Percentiles rank a stretch among this genome's conserved stretches.
phyloP scores from a whole-genome alignment of 2,113 vertebrate species.

The Etheostoma spectabile region DNA sequence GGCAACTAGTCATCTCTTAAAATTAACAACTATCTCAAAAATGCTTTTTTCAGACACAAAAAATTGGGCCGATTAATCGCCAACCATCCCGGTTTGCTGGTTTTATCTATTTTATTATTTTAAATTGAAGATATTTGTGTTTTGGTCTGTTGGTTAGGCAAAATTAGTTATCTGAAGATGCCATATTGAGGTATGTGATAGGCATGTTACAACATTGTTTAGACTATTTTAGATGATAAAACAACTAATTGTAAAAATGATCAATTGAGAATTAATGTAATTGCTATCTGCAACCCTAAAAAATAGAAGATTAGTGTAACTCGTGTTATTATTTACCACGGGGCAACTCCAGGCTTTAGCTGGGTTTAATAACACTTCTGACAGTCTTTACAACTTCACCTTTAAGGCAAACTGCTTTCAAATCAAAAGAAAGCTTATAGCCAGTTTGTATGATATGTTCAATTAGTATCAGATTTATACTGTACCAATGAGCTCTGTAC shows the following conservation, averaged over 20 bases:
- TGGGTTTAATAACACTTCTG: background rate
- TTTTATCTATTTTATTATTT: background rate
- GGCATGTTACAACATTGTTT: too few relatives aligned
- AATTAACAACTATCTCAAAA: background rate
- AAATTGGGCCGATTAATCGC: too few relatives aligned
- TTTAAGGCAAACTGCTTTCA: background rate
- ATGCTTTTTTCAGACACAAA: too few relatives aligned
- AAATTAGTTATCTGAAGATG: too few relatives aligned
- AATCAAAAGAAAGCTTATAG: background rate
- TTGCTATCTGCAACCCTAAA: background rate
- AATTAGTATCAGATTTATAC: background rate
- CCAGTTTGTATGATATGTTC: background rate
- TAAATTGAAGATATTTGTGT: too few relatives aligned
- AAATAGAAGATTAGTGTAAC: background rate
- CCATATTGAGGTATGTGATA: too few relatives aligned
- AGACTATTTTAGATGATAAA: too few relatives aligned
- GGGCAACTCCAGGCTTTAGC: background rate
- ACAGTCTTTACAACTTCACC: background rate
- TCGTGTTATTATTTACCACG: background rate
- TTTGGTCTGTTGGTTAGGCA: too few relatives aligned
- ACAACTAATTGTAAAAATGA: too few relatives aligned
- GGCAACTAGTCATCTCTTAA: background rate
- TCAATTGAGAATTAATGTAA: too few relatives aligned
- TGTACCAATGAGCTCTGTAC: background rate
- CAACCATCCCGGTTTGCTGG: too few relatives aligned